Conservation (phyloP, 2,888 invertebrate species). For the Yponomeuta malinellus region DNA sequence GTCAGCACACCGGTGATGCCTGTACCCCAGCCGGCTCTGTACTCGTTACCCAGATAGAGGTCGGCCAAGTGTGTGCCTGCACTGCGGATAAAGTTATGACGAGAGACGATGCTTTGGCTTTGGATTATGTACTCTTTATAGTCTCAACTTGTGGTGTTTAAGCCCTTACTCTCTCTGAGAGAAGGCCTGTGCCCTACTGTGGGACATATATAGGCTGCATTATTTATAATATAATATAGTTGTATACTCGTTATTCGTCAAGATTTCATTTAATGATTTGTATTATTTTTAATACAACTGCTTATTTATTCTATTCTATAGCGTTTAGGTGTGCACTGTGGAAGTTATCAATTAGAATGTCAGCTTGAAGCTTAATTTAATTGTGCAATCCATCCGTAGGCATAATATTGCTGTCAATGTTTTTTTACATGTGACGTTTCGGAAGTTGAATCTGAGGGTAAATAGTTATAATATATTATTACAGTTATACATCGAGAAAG, state of each 20-base stretch:
- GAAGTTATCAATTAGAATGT: not conserved
- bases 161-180: too few species aligned
- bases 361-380: not conserved
- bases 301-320: not conserved
- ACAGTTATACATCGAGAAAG: conserved; percentile 8
- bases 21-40: not conserved
- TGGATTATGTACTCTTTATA: conserved; percentile 28
- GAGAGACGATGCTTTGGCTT: conserved; percentile 13
- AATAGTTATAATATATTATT: not conserved
- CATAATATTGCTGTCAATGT: conserved; percentile 2
- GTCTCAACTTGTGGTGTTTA: conserved; percentile 18
- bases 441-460: not conserved
- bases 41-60: not conserved
- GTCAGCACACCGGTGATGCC: conserved; percentile 27
- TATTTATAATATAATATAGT: conserved; percentile 18
- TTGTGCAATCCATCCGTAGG: conserved; percentile 10
- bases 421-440: not conserved
- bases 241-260: not conserved
- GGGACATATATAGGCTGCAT: conserved; percentile 1
- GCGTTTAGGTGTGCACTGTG: not conserved
- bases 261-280: not conserved
- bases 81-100: not conserved
- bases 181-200: too few species aligned
- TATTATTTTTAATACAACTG: not conserved
- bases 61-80: not conserved